Evolutionary conservation across 2,888 invertebrate species (phyloP).

Genomic region (Cyaniris semiargus): DNA sequence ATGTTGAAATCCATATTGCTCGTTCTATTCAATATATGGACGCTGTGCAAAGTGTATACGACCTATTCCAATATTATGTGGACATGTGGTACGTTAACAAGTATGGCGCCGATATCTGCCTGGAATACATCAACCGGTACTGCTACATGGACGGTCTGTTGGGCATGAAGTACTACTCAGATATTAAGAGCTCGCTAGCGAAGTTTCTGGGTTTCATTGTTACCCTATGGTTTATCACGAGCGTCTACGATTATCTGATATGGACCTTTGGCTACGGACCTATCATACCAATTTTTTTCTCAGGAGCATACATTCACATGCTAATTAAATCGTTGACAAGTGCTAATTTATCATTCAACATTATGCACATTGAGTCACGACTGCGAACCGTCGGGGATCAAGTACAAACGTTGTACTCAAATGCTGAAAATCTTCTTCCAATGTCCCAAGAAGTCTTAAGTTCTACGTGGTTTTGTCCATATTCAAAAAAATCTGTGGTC

Average conservation of each 20-base stretch:
- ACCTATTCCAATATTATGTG: conserved; percentile 56
- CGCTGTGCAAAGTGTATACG: conserved; percentile 55
- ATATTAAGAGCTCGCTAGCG: conserved; percentile 48
- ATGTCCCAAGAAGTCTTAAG: background rate
- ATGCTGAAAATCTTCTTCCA: conserved; percentile 29
- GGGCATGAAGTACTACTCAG: conserved; percentile 46
- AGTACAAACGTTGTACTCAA: conserved; percentile 48
- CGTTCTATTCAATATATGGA: conserved; percentile 59
- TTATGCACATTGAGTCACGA: conserved; percentile 56
- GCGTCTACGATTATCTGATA: conserved; percentile 53
- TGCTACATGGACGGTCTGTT: conserved; percentile 55
- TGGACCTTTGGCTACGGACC: conserved; percentile 55
- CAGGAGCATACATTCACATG: conserved; percentile 54
- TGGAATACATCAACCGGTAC: conserved; percentile 59
- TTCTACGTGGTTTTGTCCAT: conserved; percentile 2
- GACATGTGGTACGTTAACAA: conserved; percentile 60
- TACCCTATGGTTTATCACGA: conserved; percentile 51
- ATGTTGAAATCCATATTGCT: conserved; percentile 46
- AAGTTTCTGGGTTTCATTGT: conserved; percentile 49
- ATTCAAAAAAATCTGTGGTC: conserved; percentile 15
- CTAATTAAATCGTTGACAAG: conserved; percentile 63
- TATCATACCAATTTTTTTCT: conserved; percentile 48
- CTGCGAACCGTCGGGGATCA: conserved; percentile 54
- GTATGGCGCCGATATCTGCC: conserved; percentile 54
- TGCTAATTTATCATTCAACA: conserved; percentile 58